Percentiles rank a stretch among this genome's conserved stretches.
These are phyloP conservation scores for Melanotaenia duboulayi DNA, from an alignment of 2,113 vertebrate species.

Conservation along the genomic window DNA sequence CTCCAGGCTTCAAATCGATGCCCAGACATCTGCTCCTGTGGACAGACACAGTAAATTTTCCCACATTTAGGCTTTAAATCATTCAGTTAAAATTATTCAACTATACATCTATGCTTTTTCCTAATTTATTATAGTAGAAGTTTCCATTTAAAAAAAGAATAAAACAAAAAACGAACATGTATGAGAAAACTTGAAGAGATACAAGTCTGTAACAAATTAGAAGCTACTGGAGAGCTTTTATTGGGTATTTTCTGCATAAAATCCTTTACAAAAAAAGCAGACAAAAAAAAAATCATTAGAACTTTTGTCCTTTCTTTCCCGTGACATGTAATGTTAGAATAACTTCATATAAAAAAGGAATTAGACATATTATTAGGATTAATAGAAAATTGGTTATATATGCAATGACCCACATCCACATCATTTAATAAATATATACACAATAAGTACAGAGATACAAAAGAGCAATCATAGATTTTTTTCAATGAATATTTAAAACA, in stretches of 20 bases:
- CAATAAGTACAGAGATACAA: slow-evolving; percentile 81
- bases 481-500: slow-evolving; percentile 62
- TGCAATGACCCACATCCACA: slow-evolving; percentile 75
- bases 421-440: slow-evolving; percentile 85
- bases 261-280: slow-evolving; percentile 50
- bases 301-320: slow-evolving; percentile 48
- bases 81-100: neutral
- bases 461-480: slow-evolving; percentile 41
- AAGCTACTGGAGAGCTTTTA: slow-evolving; percentile 65
- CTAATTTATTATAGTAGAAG: neutral
- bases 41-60: slow-evolving; percentile 39
- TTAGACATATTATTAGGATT: slow-evolving; percentile 73
- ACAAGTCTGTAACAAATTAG: neutral
- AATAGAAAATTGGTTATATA: slow-evolving; percentile 70
- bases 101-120: neutral
- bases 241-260: slow-evolving; percentile 68
- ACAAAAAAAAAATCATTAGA: slow-evolving; percentile 38
- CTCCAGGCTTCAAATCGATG: slow-evolving; percentile 40
- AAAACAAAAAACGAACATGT: neutral
- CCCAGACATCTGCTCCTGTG: slow-evolving; percentile 66
- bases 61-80: neutral
- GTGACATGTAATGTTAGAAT: slow-evolving; percentile 67
- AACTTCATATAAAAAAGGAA: slow-evolving; percentile 74
- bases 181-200: neutral
- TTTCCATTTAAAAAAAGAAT: neutral